Conservation (phyloP, 2,888 invertebrate species). For the Cheilosia scutellata region DNA sequence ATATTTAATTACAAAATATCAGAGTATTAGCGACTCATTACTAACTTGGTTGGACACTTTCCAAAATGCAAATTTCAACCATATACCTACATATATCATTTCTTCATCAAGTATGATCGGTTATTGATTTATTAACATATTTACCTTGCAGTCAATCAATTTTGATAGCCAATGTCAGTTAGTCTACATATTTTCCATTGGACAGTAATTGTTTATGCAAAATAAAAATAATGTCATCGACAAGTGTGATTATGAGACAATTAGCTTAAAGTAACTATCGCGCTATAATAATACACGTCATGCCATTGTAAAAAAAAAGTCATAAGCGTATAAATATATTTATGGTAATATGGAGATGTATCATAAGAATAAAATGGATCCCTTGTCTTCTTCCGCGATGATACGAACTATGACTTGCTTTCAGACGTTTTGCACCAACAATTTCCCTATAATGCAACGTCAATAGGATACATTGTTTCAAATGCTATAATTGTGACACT, state of each 20-base stretch:
- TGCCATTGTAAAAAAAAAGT: background rate
- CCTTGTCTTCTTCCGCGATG: no score
- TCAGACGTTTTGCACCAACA: no score
- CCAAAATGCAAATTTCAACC: slow-evolving; percentile 66
- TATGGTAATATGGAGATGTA: no score
- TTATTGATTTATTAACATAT: slow-evolving; percentile 61
- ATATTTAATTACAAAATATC: background rate
- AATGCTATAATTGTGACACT: no score
- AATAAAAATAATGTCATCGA: slow-evolving; percentile 14
- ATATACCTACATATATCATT: slow-evolving; percentile 31
- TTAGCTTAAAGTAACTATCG: background rate
- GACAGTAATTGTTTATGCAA: slow-evolving; percentile 27
- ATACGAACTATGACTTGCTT: no score
- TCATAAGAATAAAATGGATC: no score
- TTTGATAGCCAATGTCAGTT: slow-evolving; percentile 56
- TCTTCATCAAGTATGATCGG: slow-evolving; percentile 43
- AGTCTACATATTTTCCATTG: slow-evolving; percentile 28
- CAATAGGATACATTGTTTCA: no score
- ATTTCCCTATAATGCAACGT: no score
- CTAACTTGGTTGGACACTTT: slow-evolving; percentile 52
- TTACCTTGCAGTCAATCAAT: slow-evolving; percentile 67
- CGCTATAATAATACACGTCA: background rate
- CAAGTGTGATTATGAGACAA: slow-evolving; percentile 11
- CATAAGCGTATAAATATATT: no score
- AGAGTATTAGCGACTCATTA: slow-evolving; percentile 9